A percentile compares a stretch with the other conserved stretches of the same genome.
Evolutionary conservation across 2,888 invertebrate genomes (phyloP).

Genomic region (Leucoptera coffeella): DNA sequence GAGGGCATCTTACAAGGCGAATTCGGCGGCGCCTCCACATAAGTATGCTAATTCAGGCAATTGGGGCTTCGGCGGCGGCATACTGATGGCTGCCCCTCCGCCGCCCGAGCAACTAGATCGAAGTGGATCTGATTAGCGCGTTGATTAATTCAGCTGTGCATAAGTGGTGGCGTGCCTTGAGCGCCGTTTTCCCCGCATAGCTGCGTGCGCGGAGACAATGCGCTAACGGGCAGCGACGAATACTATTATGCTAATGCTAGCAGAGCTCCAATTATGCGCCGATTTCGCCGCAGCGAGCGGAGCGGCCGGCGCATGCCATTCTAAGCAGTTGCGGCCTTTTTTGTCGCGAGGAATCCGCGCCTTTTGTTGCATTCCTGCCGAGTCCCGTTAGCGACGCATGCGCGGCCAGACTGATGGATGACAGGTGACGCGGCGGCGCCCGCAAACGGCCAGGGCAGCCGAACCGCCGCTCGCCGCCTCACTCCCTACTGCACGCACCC

Average conservation of each 20-base stretch:
- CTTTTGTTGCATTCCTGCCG: conserved; percentile 27
- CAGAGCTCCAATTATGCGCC: conserved; percentile 3
- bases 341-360: conserved; percentile 23
- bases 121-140: too few relatives aligned
- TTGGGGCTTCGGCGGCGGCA: conserved; percentile 18
- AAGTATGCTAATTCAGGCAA: conserved; percentile 41
- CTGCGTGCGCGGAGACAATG: too few relatives aligned
- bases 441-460: conserved; percentile 22
- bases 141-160: too few relatives aligned
- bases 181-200: too few relatives aligned
- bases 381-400: conserved; percentile 44
- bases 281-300: conserved; percentile 4
- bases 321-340: conserved; percentile 27
- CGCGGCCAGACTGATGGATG: conserved; percentile 50
- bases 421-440: conserved; percentile 46
- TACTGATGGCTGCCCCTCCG: conserved; percentile 17
- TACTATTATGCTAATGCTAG: too few relatives aligned
- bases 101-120: too few relatives aligned
- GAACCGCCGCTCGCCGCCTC: conserved; percentile 8
- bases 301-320: conserved; percentile 19
- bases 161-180: too few relatives aligned
- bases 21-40: conserved; percentile 27
- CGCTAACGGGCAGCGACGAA: too few relatives aligned
- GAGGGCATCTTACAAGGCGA: conserved; percentile 22
- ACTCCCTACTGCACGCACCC: too few relatives aligned